Evolutionary conservation across 92 coral and sea anemone genomes (phyloP).

Genomic region (Porites lobata): DNA sequence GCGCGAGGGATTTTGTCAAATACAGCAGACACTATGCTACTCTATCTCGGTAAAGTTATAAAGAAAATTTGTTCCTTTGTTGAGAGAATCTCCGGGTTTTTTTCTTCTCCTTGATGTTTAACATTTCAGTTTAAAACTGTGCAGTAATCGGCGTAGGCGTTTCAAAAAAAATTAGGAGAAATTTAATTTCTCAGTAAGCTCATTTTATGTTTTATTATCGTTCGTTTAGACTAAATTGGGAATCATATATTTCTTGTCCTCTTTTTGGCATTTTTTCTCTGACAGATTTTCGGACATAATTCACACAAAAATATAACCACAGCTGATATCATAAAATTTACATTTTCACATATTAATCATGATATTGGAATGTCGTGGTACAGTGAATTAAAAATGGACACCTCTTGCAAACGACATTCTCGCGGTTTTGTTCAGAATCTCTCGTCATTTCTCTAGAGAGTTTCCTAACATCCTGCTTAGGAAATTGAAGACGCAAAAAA

Average conservation of each 20-base stretch:
- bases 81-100: no score
- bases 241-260: not conserved
- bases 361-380: conserved; percentile 48
- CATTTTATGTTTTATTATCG: not conserved
- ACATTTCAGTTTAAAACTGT: not conserved
- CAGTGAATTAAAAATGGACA: not conserved
- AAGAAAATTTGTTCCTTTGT: no score
- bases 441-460: not conserved
- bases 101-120: not conserved
- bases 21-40: not conserved
- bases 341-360: conserved; percentile 9
- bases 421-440: conserved; percentile 38
- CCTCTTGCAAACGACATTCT: conserved; percentile 8
- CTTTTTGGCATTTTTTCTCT: no score
- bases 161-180: not conserved
- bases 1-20: conserved; percentile 3
- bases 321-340: conserved; percentile 6
- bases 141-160: no score
- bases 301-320: not conserved
- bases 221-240: not conserved
- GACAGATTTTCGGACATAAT: not conserved
- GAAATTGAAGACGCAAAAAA: not conserved
- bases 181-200: not conserved
- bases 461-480: not conserved
- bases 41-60: no score